Percentiles rank a stretch among this genome's conserved stretches.
Conservation (phyloP, 2,888 invertebrate species). For the Oligia latruncula region DNA sequence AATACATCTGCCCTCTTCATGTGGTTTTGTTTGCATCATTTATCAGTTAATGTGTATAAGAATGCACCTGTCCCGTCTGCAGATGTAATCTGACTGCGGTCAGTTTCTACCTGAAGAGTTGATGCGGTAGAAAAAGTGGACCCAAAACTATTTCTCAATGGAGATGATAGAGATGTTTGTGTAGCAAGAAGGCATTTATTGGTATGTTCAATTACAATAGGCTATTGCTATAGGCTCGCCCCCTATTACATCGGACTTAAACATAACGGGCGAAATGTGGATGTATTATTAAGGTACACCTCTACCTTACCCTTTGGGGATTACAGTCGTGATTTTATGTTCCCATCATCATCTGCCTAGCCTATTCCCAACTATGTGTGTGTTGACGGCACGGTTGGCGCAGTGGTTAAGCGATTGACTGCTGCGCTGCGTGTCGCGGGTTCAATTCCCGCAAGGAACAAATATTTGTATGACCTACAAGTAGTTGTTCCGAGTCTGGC, state of each 20-base stretch:
- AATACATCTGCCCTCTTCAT: slow-evolving; percentile 25
- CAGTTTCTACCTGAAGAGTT: slow-evolving; percentile 44
- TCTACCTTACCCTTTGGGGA: background rate
- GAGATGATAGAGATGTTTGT: slow-evolving; percentile 12
- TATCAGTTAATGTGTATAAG: slow-evolving; percentile 18
- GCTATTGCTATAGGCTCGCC: background rate
- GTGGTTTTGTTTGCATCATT: slow-evolving; percentile 13
- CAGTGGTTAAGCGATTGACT: too few species aligned
- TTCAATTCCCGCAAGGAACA: too few species aligned
- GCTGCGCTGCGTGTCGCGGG: too few species aligned
- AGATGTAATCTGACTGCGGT: slow-evolving; percentile 48
- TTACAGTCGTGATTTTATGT: too few species aligned
- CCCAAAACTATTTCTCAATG: slow-evolving; percentile 28
- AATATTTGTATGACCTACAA: too few species aligned
- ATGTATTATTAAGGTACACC: background rate
- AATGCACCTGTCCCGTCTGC: slow-evolving; percentile 46
- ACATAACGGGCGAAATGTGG: background rate
- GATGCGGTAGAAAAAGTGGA: slow-evolving; percentile 4
- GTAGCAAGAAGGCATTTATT: slow-evolving; percentile 1
- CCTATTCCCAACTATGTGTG: too few species aligned
- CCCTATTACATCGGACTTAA: too few species aligned
- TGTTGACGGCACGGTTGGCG: too few species aligned
- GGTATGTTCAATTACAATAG: background rate
- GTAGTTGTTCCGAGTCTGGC: too few species aligned
- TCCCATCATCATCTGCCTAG: too few species aligned